phyloP scores from a whole-genome alignment of 2,113 vertebrate genomes.

The Nesoenas mayeri region DNA sequence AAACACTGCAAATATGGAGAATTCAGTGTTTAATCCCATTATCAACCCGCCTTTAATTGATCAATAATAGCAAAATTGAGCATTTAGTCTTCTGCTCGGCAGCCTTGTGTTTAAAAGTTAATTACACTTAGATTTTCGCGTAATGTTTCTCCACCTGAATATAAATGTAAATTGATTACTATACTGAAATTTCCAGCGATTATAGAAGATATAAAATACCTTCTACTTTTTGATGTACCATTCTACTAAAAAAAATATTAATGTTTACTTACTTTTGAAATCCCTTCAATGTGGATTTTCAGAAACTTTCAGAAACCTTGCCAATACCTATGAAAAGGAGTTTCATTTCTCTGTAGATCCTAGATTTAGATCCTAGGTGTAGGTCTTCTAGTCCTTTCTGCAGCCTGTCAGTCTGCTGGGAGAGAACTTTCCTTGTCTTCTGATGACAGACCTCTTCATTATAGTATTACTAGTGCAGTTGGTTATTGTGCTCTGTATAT shows the following conservation, averaged over 20 bases:
- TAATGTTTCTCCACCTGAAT: not conserved
- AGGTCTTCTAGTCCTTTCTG: not conserved
- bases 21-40: not conserved
- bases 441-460: not conserved
- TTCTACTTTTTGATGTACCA: not conserved
- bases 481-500: not conserved
- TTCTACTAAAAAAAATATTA: not conserved
- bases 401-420: not conserved
- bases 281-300: not conserved
- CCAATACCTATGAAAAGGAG: not conserved
- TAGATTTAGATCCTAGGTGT: not conserved
- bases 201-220: not conserved
- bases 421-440: not conserved
- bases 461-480: not conserved
- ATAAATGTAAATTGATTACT: not conserved
- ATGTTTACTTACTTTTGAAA: not conserved
- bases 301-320: not conserved
- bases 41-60: constrained; percentile 17
- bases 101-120: constrained; percentile 4
- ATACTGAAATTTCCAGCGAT: not conserved
- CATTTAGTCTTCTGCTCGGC: constrained; percentile 17
- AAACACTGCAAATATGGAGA: constrained; percentile 36
- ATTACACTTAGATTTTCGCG: not conserved
- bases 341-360: not conserved
- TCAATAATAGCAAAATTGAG: constrained; percentile 19